A percentile compares a stretch with the other conserved stretches of the same genome.
phyloP scores from a whole-genome alignment of 2,113 vertebrate species.

The Tachysurus vachellii region DNA sequence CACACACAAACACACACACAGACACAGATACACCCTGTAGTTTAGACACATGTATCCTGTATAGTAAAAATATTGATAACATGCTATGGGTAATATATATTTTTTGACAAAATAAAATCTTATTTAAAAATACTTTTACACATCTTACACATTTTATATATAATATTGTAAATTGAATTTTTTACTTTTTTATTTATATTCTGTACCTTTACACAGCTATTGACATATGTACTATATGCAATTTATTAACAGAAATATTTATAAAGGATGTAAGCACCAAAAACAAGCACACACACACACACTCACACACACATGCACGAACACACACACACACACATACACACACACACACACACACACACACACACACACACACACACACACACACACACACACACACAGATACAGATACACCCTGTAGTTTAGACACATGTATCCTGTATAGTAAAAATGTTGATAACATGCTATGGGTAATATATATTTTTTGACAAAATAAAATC shows the following conservation, averaged over 20 bases:
- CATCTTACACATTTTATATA: neutral
- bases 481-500: neutral
- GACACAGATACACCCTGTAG: conserved; percentile 53
- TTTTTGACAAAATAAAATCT: neutral
- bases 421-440: too few species aligned
- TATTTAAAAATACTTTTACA: too few species aligned
- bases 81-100: neutral
- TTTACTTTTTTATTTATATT: neutral
- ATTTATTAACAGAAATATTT: neutral
- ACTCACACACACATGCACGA: neutral
- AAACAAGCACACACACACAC: neutral
- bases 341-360: conserved; percentile 15
- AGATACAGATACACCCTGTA: too few species aligned
- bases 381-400: too few species aligned
- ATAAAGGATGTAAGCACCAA: neutral
- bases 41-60: neutral
- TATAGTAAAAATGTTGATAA: neutral
- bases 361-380: neutral
- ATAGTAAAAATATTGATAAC: neutral
- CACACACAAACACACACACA: conserved; percentile 4
- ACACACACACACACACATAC: too few species aligned
- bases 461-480: neutral
- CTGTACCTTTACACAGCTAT: neutral
- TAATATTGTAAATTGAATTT: neutral
- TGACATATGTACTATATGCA: neutral